Evolutionary conservation across 2,797 vertebrate genomes (phyloP).

Genomic region (Huso huso): DNA sequence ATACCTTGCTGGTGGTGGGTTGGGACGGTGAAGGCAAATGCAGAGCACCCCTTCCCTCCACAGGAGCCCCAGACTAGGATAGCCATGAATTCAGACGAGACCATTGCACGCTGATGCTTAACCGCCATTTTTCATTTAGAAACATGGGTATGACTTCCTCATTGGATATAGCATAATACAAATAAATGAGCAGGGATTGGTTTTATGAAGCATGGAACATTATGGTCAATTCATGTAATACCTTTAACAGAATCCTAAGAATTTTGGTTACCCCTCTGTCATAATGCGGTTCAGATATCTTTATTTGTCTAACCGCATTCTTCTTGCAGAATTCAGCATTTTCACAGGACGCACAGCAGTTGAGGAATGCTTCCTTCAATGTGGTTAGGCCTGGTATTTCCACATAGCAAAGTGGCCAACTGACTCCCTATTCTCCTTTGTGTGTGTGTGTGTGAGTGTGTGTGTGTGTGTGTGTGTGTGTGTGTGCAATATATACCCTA

Average conservation of each 20-base stretch:
- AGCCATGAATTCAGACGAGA: slow-evolving; percentile 28
- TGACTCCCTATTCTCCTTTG: neutral
- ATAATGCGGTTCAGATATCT: no score
- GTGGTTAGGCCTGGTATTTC: no score
- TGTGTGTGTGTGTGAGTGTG: neutral
- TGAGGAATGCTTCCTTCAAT: no score
- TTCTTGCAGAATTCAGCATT: no score
- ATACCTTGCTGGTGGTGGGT: neutral
- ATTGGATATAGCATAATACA: neutral
- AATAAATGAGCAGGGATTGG: slow-evolving; percentile 27
- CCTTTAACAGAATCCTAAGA: slow-evolving; percentile 17
- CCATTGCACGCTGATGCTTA: slow-evolving; percentile 64
- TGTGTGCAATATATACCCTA: neutral
- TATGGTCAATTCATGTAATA: slow-evolving; percentile 53
- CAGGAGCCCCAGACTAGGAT: slow-evolving; percentile 8
- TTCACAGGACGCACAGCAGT: neutral
- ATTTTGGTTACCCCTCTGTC: no score
- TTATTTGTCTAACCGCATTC: no score
- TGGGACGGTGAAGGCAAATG: neutral
- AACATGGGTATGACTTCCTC: neutral
- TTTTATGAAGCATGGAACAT: slow-evolving; percentile 59
- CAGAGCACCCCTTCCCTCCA: slow-evolving; percentile 28
- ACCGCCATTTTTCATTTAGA: slow-evolving; percentile 29
- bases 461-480: slow-evolving; percentile 2
- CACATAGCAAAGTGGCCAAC: no score